A percentile compares a stretch with the other conserved stretches of the same genome.
phyloP scores from a whole-genome alignment of 2,113 vertebrate species.

The Oxygymnocypris stewartii region DNA sequence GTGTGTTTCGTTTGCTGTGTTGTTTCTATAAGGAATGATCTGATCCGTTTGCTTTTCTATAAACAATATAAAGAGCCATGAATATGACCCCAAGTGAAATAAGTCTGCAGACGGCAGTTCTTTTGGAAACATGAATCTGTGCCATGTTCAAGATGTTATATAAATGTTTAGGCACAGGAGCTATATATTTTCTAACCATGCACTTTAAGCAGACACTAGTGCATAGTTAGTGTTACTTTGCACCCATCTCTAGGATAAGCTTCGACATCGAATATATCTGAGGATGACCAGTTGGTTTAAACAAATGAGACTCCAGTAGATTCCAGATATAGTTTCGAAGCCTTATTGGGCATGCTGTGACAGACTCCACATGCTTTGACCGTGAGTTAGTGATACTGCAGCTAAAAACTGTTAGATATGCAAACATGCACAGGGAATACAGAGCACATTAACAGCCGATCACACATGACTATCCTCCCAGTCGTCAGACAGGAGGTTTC shows the following conservation, averaged over 20 bases:
- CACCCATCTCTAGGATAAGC: neutral
- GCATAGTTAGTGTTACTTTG: neutral
- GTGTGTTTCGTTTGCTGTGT: neutral
- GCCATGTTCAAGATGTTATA: neutral
- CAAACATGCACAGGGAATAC: neutral
- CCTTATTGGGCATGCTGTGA: conserved; percentile 14
- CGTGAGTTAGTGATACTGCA: neutral
- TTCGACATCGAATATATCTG: neutral
- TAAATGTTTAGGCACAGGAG: conserved; percentile 16
- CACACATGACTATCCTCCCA: neutral
- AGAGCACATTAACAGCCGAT: neutral
- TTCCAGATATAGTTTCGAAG: neutral
- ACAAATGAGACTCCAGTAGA: conserved; percentile 7
- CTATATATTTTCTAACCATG: conserved; percentile 7
- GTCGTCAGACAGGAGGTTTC: neutral
- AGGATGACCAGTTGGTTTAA: neutral
- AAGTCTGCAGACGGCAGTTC: neutral
- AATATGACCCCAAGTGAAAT: conserved; percentile 8
- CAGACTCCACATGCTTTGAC: neutral
- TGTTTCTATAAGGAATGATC: neutral
- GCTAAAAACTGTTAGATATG: neutral
- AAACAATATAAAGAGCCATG: conserved; percentile 30
- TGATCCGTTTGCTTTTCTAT: conserved; percentile 5
- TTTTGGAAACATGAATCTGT: neutral
- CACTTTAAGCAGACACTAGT: neutral